Evolutionary conservation across 2,113 vertebrate species (phyloP), one percentile per base, ranked within the genome.

Genomic region (Fukomys damarensis): DNA sequence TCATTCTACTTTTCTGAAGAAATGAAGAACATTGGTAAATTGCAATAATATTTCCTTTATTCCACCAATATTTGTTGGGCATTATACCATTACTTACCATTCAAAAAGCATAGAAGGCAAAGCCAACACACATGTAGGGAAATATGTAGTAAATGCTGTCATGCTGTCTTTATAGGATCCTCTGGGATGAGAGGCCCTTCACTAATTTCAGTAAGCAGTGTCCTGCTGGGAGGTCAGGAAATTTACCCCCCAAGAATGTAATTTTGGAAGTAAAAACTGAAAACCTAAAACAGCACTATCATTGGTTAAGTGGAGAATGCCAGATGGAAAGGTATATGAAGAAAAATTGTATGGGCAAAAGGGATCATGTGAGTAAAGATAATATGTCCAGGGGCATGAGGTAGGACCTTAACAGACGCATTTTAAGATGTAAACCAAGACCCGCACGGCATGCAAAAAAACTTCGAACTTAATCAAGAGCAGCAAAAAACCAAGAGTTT

Each of bases 251-350:
- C 59, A 76, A 86, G 10, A 65, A 65, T 32, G 1, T n/a, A 52
- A 70, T 41, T 94, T 96, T 54, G 76, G 82, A 85, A 79, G n/a
- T 87, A 5, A 92, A 59, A 89, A 20, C 5, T 92, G 10, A 91
- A 58, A 12, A 93, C 7, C 32, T 92, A 30, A 96, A 90, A 24
- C 16, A 95, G 59, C 30, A 87, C 66, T 56, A 54, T 0, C 3
- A n/a, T 5, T 54, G 35, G 5, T 59, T 32, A 92, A 82, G 11
- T 88, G 13, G 17, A 70, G 46, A 35, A 61, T 77, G 17, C 30
- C 30, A 93, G 66, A 2, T 9, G 87, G 20, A 92, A 59, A 28
- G 59, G 19, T 82, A 8, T 22, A 3, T 82, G 13, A 32, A 43
- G 41, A 89, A 89, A 68, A 86, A 2, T 14, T 54, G 19, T 72